These are phyloP conservation scores for Lepidiolamprologus cunningtoni DNA, from an alignment of 2,113 vertebrate species.

Conservation along the genomic window DNA sequence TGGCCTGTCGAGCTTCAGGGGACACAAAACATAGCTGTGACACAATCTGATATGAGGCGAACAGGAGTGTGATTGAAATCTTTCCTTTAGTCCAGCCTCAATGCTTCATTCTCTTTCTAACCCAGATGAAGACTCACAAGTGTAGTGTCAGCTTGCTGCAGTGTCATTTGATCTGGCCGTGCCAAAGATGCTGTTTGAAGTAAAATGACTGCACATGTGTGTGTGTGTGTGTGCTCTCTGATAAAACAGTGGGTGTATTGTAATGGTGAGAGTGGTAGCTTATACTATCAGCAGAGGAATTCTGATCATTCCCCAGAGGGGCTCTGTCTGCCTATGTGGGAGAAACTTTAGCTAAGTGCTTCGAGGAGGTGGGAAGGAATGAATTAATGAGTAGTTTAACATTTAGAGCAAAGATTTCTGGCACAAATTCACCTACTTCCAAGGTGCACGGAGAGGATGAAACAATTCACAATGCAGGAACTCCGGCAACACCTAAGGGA, in stretches of 20 bases:
- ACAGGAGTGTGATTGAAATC: background rate
- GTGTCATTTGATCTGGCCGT: background rate
- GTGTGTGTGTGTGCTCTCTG: background rate
- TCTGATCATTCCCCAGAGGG: slow-evolving; percentile 49
- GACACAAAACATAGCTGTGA: slow-evolving; percentile 21
- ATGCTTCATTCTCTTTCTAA: background rate
- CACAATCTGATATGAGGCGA: slow-evolving; percentile 11
- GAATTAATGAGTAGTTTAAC: background rate
- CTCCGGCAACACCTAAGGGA: background rate
- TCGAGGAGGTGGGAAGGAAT: background rate
- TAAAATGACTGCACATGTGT: background rate
- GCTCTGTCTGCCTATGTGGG: slow-evolving; percentile 10
- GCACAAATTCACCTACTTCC: background rate
- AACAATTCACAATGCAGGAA: background rate
- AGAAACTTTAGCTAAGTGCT: background rate
- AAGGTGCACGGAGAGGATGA: background rate
- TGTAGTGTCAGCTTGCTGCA: background rate
- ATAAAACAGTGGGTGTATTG: slow-evolving; percentile 51
- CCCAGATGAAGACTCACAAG: background rate
- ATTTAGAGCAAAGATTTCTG: background rate
- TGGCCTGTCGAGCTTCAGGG: slow-evolving; percentile 21
- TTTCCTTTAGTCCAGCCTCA: background rate
- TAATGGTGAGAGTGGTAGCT: slow-evolving; percentile 42
- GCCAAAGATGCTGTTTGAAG: slow-evolving; percentile 12
- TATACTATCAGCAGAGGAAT: slow-evolving; percentile 62